Evolutionary conservation across 2,113 vertebrate species (phyloP), one percentile per base, ranked within the genome.

Genomic region (Hippocampus barbouri): DNA sequence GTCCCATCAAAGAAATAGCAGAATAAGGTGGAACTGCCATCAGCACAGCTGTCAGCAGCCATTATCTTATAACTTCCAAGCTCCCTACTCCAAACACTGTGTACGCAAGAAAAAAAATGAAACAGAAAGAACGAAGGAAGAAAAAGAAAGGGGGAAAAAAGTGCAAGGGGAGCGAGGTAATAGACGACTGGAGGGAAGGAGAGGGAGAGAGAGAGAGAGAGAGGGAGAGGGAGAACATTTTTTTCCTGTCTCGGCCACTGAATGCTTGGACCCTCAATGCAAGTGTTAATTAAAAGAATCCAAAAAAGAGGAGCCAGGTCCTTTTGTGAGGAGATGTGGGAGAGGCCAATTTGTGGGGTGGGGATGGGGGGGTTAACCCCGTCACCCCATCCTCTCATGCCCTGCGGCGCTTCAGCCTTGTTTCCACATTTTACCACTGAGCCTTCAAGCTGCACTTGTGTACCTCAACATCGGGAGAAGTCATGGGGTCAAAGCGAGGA

Each of bases 31-130:
- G 93, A 92, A 77, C 72, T 93, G 72, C 93, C 90, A 94, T 94
- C 92, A 93, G 91, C 95, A 94, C 95, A 97, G 94, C 94, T 97
- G 95, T 97, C 95, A 94, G 93, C 91, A 94, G 93, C 93, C 95
- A 98, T 99, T 96, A 98, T 97, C 95, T 96, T 95, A 94, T 85
- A 89, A 84, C 86, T 88, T 90, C 84, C 90, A 88, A 85, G 89
- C 81, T 89, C 75, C 16, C 87, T 85, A 91, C 89, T 91, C 90
- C 87, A 91, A 91, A 91, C 90, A 93, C 85, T 80, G 87, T 81
- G 85, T 71, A 81, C 80, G 81, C 74, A 75, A 83, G 75, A 84
- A 88, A 83, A 82, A 87, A 86, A 81, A 84, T 77, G 69, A 88
- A 87, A 90, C 80, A 70, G 86, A 69, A 73, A 85, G 82, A 89